Conservation (phyloP, 2,797 vertebrate genomes). For the Pseudocheirus occidentalis region DNA sequence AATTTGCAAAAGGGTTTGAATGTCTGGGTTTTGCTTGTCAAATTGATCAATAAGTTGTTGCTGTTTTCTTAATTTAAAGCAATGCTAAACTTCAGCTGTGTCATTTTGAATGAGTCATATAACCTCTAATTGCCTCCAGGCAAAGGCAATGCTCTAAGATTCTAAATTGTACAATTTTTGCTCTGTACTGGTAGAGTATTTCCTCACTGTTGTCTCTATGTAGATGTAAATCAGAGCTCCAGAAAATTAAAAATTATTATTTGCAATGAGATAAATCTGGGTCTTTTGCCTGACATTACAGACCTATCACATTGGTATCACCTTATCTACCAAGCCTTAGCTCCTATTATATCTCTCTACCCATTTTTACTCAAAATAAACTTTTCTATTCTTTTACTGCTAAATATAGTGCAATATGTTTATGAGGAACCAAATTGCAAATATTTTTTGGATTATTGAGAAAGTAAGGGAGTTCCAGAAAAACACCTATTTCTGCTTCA, state of each 20-base stretch:
- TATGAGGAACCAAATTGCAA: too few relatives aligned
- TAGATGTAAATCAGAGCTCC: not conserved
- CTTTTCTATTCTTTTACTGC: not conserved
- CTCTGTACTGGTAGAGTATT: not conserved
- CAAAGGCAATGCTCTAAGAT: not conserved
- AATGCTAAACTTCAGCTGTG: not conserved
- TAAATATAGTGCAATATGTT: too few relatives aligned
- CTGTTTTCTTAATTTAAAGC: not conserved
- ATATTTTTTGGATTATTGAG: too few relatives aligned
- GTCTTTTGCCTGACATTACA: not conserved
- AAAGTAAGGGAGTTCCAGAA: too few relatives aligned
- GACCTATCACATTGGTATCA: not conserved
- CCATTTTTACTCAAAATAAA: not conserved
- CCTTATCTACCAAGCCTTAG: not conserved
- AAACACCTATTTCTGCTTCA: too few relatives aligned
- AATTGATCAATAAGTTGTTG: not conserved
- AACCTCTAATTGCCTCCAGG: not conserved
- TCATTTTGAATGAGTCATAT: not conserved
- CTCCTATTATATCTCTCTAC: not conserved
- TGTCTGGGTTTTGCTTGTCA: not conserved
- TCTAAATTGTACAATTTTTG: not conserved
- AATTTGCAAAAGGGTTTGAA: not conserved
- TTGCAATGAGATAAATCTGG: not conserved
- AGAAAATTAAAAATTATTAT: not conserved
- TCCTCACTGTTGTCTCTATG: not conserved